phyloP scores from a whole-genome alignment of 2,888 invertebrate species.

The Acanthococcus lagerstroemiae region DNA sequence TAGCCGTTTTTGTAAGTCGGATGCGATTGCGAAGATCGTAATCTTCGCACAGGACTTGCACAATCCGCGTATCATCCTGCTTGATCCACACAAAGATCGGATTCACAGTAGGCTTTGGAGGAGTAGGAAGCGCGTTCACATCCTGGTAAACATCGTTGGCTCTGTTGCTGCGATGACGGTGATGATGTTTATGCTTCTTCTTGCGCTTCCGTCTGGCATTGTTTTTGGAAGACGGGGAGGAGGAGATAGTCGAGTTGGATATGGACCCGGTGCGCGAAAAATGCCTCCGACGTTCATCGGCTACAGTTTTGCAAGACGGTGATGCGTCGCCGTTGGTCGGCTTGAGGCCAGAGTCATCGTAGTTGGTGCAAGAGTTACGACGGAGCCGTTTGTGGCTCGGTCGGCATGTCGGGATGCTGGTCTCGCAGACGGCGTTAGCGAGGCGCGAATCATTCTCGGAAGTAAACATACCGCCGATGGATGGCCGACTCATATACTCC shows the following conservation, averaged over 20 bases:
- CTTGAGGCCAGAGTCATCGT: no score
- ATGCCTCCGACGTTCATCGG: conserved; percentile 7
- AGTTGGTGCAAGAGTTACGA: no score
- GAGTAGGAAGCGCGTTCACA: background rate
- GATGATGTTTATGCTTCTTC: conserved; percentile 42
- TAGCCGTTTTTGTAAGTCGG: conserved; percentile 64
- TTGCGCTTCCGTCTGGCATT: conserved; percentile 39
- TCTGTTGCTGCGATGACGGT: conserved; percentile 32
- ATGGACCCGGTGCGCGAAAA: conserved; percentile 8
- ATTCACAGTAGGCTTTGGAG: conserved; percentile 53
- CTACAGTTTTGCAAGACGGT: no score
- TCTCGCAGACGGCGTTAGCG: conserved; percentile 9
- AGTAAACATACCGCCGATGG: conserved; percentile 19
- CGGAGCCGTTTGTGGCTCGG: no score
- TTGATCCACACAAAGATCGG: conserved; percentile 79
- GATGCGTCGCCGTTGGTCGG: no score
- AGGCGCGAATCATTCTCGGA: conserved; percentile 4
- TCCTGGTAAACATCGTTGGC: background rate
- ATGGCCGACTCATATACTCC: no score
- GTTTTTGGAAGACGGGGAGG: conserved; percentile 1
- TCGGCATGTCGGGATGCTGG: background rate
- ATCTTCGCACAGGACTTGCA: conserved; percentile 76
- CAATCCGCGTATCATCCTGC: conserved; percentile 66
- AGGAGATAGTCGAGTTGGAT: conserved; percentile 4
- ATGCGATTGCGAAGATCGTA: conserved; percentile 78